phyloP scores from a whole-genome alignment of 2,797 vertebrate species.

The Myotis vivesi region DNA sequence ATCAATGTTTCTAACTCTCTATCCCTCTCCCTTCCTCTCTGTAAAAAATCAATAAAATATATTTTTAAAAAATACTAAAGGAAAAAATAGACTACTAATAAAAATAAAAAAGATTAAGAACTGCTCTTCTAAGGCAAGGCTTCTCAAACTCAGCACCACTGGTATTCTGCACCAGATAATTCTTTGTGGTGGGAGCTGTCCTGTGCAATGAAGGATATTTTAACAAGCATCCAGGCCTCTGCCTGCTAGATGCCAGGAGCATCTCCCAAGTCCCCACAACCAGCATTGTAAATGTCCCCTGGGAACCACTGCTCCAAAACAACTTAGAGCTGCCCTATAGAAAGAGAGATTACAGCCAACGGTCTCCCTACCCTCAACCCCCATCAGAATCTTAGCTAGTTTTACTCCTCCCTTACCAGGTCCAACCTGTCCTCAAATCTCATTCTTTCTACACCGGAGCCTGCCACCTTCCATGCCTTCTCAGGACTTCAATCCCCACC shows the following conservation, averaged over 20 bases:
- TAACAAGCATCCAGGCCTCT: not conserved
- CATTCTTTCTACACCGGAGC: not conserved
- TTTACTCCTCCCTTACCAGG: not conserved
- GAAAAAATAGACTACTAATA: no score
- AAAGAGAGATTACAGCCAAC: not conserved
- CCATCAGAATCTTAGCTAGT: not conserved
- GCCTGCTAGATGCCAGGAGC: not conserved
- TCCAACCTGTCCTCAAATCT: not conserved
- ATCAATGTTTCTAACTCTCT: no score
- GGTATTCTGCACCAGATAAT: not conserved
- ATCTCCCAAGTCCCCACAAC: not conserved
- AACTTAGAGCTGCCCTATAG: not conserved
- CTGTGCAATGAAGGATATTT: not conserved
- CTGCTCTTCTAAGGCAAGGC: not conserved
- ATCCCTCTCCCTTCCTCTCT: no score
- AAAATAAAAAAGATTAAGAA: not conserved
- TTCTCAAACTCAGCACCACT: not conserved
- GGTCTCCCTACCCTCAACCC: no score
- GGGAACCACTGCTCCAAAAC: not conserved
- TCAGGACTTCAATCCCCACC: not conserved
- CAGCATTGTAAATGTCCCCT: not conserved
- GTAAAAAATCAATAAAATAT: no score
- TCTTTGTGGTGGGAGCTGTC: not conserved
- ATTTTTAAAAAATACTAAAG: no score
- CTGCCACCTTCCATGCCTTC: not conserved